Evolutionary conservation across 2,797 vertebrate species (phyloP), one percentile per base, ranked within the genome.

Genomic region (Smutsia gigantea): DNA sequence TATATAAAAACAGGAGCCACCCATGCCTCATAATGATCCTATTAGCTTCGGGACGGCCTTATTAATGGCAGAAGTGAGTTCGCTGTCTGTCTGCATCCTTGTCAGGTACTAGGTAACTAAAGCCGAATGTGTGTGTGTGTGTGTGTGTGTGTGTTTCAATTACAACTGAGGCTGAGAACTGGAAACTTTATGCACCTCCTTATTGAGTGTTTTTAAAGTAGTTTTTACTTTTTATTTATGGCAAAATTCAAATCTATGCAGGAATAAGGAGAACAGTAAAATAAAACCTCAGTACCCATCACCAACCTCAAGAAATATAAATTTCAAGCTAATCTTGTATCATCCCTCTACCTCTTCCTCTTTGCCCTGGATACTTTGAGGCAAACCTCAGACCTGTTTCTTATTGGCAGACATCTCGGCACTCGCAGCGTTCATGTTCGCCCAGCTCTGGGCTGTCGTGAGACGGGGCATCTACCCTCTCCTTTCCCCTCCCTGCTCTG

Each of bases 141-240:
- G 39, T 39, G 13, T 86, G 19, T 18, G 19, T 74, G 51, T 31
- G 9, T 84, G 46, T 61, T 83, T 61, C 59, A 64, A 1, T 91
- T 68, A 34, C 19, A 92, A 19, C 18, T 1, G 9, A 85, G 69
- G 42, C 18, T 82, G 14, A 85, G 84, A 88, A 64, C 49, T n/a
- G 23, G 25, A 27, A 78, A 61, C 4, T 15, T 27, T 81, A 9
- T 21, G 42, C 14, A 75, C 21, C 7, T 74, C 21, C 14, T 83
- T 87, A 57, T 27, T 27, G 19, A 49, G 10, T 87, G 55, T 37
- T 61, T 79, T 4, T 57, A 64, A 55, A 75, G 27, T 21, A 0
- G 4, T 6, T 42, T 95, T 93, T 63, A 72, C 15, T 51, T 96
- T 94, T 91, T 49, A 63, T 77, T 75, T 87, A 68, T 75, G 25